Evolutionary conservation across 2,888 invertebrate species (phyloP).

Genomic region (Synergus umbraculus): DNA sequence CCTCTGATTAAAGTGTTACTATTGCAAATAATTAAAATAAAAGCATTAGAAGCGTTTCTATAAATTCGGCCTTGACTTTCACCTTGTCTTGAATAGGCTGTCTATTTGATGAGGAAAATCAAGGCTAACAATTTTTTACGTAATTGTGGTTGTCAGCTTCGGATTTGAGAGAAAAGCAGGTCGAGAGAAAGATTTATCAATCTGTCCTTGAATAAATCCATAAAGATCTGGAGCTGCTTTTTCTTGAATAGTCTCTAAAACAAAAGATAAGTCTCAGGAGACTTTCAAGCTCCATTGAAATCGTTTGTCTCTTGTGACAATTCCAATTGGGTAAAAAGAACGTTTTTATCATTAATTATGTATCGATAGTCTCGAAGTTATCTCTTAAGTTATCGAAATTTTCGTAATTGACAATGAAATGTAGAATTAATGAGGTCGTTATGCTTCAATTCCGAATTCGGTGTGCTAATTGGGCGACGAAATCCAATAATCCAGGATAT

Average conservation of each 20-base stretch:
- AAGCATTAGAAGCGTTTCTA: background rate
- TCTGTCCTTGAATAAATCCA: background rate
- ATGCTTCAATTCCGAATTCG: background rate
- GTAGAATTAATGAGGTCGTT: background rate
- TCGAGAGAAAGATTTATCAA: background rate
- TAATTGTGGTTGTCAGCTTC: background rate
- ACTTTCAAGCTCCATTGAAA: background rate
- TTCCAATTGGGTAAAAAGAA: background rate
- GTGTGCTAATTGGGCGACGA: background rate
- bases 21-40: background rate
- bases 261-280: background rate
- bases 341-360: background rate
- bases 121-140: slow-evolving; percentile 24
- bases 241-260: background rate
- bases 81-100: background rate
- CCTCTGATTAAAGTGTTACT: too few species aligned
- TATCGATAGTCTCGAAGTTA: too few species aligned
- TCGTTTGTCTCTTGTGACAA: background rate
- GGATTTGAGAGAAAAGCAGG: background rate
- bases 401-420: background rate
- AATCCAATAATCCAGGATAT: background rate
- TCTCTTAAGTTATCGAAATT: background rate
- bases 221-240: background rate
- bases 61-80: background rate
- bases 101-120: slow-evolving; percentile 12